Evolutionary conservation across 2,113 vertebrate genomes (phyloP), one percentile per base, ranked within the genome.

Genomic region (Syrmaticus mikado): DNA sequence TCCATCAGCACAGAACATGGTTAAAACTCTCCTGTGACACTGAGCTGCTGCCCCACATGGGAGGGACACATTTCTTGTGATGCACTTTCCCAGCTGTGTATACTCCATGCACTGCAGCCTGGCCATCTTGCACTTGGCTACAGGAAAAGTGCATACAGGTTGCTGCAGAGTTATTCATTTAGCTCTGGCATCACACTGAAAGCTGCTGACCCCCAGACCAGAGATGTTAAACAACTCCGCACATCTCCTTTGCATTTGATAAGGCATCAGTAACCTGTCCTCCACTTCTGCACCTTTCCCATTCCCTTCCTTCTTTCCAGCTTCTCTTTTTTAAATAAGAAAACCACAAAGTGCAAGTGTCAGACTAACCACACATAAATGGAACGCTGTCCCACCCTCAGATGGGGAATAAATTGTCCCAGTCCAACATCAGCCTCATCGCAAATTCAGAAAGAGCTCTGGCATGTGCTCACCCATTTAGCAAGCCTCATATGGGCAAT

Each of bases 41-140:
- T n/a, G 65, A 64, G 41, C 65, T 50, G 34, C 45, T 89, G 57
- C 61, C 57, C 45, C 12, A 10, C 1, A 43, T 8, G 16, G 43
- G 11, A 85, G 15, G 55, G 92, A 17, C 50, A 52, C 75, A 19
- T 18, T 32, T 57, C 48, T 4, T 11, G 14, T 1, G 50, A 46
- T 13, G 52, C 15, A 6, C n/a, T 7, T 4, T 0, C 7, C 65
- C 80, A 85, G 89, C 75, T 85, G 62, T 12, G 18, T 1, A 2
- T 5, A 6, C 50, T 45, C 53, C 50, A 34, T 11, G 36, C 40
- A 45, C 32, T 58, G 53, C 77, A 9, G 40, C 40, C 40, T 66
- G 50, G 1, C 36, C 62, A 7, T 1, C n/a, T 0, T 0, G 7
- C 60, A 67, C 18, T 0, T 34, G 61, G 28, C 77, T 81, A 52